Evolutionary conservation across 2,797 vertebrate genomes (phyloP), one percentile per base, ranked within the genome.

Genomic region (Podargus strigoides): DNA sequence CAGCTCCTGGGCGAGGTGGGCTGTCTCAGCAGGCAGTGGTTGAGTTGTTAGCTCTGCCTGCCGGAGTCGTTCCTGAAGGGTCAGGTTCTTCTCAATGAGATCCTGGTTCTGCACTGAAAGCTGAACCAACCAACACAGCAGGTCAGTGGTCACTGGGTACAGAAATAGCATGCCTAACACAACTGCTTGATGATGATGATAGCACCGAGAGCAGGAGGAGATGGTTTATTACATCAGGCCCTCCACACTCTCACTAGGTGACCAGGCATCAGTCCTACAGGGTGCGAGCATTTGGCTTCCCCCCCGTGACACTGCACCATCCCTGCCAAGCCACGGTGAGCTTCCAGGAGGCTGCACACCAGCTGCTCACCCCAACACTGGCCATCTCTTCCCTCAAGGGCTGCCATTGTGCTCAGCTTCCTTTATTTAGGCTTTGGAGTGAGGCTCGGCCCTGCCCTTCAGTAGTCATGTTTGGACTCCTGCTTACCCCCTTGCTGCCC

Each of bases 71-170:
- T 99, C 99, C 97, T 99, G 98, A 67, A 99, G 98, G 4, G 98
- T 99, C 96, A 99, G 97, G 94, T 99, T 99, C 97, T 98, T 98
- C 97, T 99, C 99, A 76, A 99, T 98, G 95, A 99, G 98, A 13
- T 99, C 99, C 97, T 99, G 99, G 97, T 99, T 99, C 97, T 99
- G 99, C 44, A 94, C 94, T 0, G 99, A 99, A 85, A 99, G 98
- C 99, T 99, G 96, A 85, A 93, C 42, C 96, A 59, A 66, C 0
- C 0, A 63, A n/a, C 32, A 15, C 9, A 2, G 39, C 24, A 3
- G 22, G 3, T 91, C 6, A 90, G 79, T 0, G 37, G 55, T 37
- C 46, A 21, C 42, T 14, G 1, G 17, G 75, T 12, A 34, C 66
- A 56, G n/a, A 58, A 5, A 23, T 14, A 50, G 21, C 23, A 60